Percentiles rank a stretch among this genome's conserved stretches.
Conservation (phyloP, 2,797 vertebrate genomes). For the Labroides dimidiatus region DNA sequence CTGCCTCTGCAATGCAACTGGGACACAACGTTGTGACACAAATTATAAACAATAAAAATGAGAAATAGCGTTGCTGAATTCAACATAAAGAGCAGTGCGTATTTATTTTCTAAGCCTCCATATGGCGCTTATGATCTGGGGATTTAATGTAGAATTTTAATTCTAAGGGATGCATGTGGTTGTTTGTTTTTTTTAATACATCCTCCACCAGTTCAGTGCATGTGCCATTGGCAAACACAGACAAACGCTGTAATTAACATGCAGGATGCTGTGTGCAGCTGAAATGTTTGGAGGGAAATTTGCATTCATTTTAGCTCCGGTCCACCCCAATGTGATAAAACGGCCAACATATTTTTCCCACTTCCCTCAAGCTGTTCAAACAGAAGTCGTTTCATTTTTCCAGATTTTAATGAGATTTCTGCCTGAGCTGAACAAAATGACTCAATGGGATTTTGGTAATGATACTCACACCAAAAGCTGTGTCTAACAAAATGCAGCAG, state of each 20-base stretch:
- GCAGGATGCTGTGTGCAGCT: too few relatives aligned
- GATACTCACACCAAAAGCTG: too few relatives aligned
- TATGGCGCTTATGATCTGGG: background rate
- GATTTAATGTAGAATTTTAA: background rate
- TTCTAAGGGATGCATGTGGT: background rate
- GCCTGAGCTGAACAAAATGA: too few relatives aligned
- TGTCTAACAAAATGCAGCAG: too few relatives aligned
- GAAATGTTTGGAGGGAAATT: too few relatives aligned
- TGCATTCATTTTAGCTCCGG: too few relatives aligned
- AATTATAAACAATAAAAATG: conserved; percentile 1
- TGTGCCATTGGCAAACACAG: background rate
- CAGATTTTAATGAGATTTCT: background rate
- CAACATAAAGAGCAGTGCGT: background rate
- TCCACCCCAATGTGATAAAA: too few relatives aligned
- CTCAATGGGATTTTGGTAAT: too few relatives aligned
- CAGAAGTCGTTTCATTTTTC: background rate
- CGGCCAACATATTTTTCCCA: too few relatives aligned
- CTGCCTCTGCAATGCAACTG: background rate
- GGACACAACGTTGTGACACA: background rate
- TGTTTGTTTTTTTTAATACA: too few relatives aligned
- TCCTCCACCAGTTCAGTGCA: background rate
- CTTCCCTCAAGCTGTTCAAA: background rate
- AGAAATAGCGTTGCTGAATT: background rate
- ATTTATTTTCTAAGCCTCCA: background rate
- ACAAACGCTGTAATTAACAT: too few relatives aligned